Conservation (phyloP, 2,888 invertebrate genomes). For the Leptopilina syphax region DNA sequence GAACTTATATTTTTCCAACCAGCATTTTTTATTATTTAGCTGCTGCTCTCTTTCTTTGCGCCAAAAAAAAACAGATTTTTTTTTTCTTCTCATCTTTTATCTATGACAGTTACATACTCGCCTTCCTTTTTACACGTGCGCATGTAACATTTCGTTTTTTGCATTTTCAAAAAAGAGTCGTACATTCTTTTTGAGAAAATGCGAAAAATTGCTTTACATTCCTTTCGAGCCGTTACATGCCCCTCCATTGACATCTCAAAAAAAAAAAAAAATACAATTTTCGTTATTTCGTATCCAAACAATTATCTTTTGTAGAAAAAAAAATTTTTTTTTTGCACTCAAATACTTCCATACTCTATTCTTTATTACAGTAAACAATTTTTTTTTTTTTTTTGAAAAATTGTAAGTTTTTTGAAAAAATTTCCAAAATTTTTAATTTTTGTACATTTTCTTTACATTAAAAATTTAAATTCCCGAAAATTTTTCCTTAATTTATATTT, state of each 20-base stretch:
- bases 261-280: neutral
- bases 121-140: constrained; percentile 14
- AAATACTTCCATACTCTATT: too few relatives aligned
- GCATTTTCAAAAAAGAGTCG: constrained; percentile 16
- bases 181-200: constrained; percentile 16
- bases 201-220: constrained; percentile 12
- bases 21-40: constrained; percentile 30
- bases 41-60: constrained; percentile 43
- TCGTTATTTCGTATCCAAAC: neutral
- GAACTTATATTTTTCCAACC: constrained; percentile 35
- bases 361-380: too few relatives aligned
- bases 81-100: constrained; percentile 34
- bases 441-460: too few relatives aligned
- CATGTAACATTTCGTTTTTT: neutral
- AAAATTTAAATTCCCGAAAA: too few relatives aligned
- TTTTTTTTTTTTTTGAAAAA: too few relatives aligned
- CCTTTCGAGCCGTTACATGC: neutral
- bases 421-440: too few relatives aligned
- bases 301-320: too few relatives aligned
- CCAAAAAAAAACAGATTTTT: constrained; percentile 44
- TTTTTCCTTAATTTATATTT: too few relatives aligned
- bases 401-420: too few relatives aligned
- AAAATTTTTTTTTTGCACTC: too few relatives aligned
- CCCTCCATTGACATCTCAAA: constrained; percentile 20
- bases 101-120: constrained; percentile 47